Conservation (phyloP, 2,797 vertebrate genomes). For the Lepidocolaptes lacrymiger region DNA sequence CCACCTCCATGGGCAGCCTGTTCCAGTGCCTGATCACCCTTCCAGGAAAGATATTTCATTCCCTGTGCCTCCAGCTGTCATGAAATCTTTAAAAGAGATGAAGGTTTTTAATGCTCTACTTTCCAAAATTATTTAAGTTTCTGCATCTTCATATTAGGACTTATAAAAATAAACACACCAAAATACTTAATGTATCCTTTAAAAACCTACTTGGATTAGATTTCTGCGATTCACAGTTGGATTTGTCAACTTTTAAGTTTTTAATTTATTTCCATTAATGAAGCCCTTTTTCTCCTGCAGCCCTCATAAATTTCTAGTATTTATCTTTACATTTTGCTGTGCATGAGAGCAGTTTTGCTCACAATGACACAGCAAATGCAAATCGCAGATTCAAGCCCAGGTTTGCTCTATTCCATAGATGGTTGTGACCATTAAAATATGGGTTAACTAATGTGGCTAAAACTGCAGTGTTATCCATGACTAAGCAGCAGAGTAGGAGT, state of each 20-base stretch:
- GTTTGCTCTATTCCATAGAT: neutral
- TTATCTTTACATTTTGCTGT: neutral
- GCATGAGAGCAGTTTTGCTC: neutral
- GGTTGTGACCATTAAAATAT: neutral
- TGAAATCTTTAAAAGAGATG: neutral
- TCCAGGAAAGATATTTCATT: neutral
- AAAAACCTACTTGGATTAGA: neutral
- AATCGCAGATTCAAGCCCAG: neutral
- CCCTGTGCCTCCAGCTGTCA: neutral
- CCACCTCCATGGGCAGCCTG: neutral
- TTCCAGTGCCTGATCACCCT: too few species aligned
- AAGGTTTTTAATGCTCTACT: neutral
- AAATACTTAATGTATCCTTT: neutral
- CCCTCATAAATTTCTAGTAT: neutral
- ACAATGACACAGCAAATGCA: neutral
- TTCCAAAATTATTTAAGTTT: neutral
- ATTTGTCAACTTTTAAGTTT: neutral
- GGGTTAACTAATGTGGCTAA: neutral
- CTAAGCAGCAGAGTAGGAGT: neutral
- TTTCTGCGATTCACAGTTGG: neutral
- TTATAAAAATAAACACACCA: neutral
- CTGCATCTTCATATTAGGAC: neutral
- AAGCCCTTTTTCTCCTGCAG: neutral
- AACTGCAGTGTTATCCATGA: neutral
- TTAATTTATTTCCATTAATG: neutral